These are phyloP conservation scores for Psilopsiagon aurifrons DNA, from an alignment of 2,113 vertebrate species.

Conservation along the genomic window DNA sequence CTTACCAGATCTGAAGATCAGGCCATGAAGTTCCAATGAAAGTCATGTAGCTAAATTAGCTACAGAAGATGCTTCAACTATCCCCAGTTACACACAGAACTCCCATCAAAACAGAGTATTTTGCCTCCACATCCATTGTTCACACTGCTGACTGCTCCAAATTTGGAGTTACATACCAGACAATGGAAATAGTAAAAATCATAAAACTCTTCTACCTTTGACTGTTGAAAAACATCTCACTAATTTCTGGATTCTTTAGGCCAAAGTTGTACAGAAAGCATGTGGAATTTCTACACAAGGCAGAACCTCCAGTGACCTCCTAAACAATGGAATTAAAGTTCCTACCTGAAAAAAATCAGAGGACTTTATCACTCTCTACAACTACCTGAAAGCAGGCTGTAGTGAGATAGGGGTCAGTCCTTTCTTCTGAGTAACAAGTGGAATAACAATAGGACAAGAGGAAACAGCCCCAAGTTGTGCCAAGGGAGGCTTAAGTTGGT, in stretches of 20 bases:
- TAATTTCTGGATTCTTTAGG: background rate
- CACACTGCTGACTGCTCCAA: background rate
- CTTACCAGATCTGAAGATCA: background rate
- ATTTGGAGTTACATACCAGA: background rate
- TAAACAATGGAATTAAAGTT: background rate
- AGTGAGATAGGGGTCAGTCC: fast-evolving
- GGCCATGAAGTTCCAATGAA: background rate
- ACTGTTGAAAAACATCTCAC: background rate
- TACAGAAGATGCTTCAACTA: background rate
- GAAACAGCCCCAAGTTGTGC: background rate
- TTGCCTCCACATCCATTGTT: background rate
- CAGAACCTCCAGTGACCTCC: background rate
- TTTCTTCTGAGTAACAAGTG: background rate
- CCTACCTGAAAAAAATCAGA: background rate
- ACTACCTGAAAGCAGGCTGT: background rate
- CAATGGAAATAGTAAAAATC: background rate
- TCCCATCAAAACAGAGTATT: background rate
- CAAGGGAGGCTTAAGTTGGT: background rate
- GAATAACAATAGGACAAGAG: background rate
- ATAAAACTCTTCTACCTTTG: background rate
- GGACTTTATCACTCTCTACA: background rate
- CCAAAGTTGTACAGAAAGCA: background rate
- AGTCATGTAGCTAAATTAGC: background rate
- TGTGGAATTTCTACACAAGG: background rate
- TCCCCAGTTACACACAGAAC: background rate